These are phyloP conservation scores for Peromyscus aztecus DNA, from an alignment of 2,797 vertebrate genomes.

Conservation along the genomic window DNA sequence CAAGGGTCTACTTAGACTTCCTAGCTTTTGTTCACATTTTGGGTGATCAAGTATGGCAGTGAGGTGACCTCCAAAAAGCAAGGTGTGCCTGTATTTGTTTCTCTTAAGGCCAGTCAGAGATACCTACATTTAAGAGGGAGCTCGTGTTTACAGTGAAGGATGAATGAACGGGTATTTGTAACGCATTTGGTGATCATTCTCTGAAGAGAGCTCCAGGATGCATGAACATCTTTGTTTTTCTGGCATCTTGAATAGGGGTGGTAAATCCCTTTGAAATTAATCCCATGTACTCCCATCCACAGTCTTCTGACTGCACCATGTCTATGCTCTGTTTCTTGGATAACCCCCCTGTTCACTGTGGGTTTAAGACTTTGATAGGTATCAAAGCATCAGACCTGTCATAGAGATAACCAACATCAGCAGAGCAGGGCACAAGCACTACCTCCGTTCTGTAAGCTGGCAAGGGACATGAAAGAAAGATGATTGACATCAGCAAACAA, in stretches of 20 bases:
- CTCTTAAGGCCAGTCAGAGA: background rate
- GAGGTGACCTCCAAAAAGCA: background rate
- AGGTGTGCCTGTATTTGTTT: background rate
- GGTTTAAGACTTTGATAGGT: conserved; percentile 78
- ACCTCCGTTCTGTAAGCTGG: conserved; percentile 63
- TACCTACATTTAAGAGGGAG: background rate
- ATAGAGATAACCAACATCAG: conserved; percentile 81
- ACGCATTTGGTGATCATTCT: conserved; percentile 23
- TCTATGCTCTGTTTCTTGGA: conserved; percentile 57
- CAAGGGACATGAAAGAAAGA: conserved; percentile 75
- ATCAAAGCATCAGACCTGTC: conserved; percentile 77
- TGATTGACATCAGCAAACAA: conserved; percentile 82
- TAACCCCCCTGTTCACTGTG: conserved; percentile 72
- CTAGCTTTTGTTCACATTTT: background rate
- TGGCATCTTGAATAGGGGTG: background rate
- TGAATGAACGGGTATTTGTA: conserved; percentile 2
- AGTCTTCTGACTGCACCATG: conserved; percentile 60
- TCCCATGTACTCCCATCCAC: background rate
- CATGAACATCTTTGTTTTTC: background rate
- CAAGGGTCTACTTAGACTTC: background rate
- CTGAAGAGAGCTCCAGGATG: background rate
- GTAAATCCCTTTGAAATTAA: conserved; percentile 43
- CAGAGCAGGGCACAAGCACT: conserved; percentile 74
- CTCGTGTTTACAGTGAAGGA: background rate
- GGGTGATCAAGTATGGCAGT: background rate